phyloP scores from a whole-genome alignment of 1,140 invertebrate genomes.

The Drosophila rufa region DNA sequence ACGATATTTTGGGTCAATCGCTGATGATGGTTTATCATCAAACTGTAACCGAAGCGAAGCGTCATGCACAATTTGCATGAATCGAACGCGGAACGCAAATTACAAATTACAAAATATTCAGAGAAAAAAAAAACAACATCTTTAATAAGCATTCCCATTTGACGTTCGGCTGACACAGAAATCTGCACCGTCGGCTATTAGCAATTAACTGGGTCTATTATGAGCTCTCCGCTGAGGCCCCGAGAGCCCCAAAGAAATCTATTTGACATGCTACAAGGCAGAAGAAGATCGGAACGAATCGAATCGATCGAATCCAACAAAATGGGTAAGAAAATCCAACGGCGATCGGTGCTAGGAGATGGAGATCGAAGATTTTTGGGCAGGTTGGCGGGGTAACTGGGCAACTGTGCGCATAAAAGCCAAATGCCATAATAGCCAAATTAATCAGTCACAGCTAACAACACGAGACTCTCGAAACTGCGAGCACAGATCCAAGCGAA shows the following conservation, averaged over 20 bases:
- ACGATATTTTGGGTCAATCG: slow-evolving; percentile 74
- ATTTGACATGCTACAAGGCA: slow-evolving; percentile 83
- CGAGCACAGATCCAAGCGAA: slow-evolving; percentile 53
- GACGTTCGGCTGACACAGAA: slow-evolving; percentile 78
- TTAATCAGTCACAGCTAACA: slow-evolving; percentile 83
- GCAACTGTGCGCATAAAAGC: slow-evolving; percentile 78
- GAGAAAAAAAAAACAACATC: slow-evolving; percentile 51
- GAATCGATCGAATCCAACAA: slow-evolving; percentile 56
- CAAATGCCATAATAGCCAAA: slow-evolving; percentile 84
- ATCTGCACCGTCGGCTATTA: slow-evolving; percentile 83
- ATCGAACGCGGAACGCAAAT: slow-evolving; percentile 72
- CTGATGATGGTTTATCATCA: slow-evolving; percentile 66
- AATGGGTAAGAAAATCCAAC: slow-evolving; percentile 29
- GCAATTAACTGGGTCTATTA: slow-evolving; percentile 84
- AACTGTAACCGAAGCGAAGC: slow-evolving; percentile 79
- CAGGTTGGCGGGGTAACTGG: slow-evolving; percentile 14
- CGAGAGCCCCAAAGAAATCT: slow-evolving; percentile 61
- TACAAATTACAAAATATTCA: slow-evolving; percentile 52
- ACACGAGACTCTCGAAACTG: slow-evolving; percentile 58
- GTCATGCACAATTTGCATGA: slow-evolving; percentile 82
- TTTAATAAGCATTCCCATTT: slow-evolving; percentile 78
- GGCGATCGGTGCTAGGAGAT: background rate
- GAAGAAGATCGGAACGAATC: slow-evolving; percentile 84
- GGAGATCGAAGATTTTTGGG: slow-evolving; percentile 9
- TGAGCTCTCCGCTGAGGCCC: slow-evolving; percentile 53